Conservation (phyloP, 2,797 vertebrate genomes). For the Spatula clypeata region DNA sequence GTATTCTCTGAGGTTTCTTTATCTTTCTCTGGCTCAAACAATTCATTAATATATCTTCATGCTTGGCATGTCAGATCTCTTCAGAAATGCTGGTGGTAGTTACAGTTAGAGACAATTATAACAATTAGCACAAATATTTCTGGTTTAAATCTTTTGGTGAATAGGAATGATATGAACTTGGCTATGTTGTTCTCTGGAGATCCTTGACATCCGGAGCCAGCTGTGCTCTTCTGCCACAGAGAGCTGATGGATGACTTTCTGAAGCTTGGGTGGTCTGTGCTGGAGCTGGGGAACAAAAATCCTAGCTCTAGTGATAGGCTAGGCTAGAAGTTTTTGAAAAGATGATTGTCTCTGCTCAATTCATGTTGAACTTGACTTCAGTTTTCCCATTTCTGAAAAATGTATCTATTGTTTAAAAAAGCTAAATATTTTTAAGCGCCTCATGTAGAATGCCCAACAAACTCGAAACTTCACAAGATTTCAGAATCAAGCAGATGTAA, state of each 20-base stretch:
- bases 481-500: neutral
- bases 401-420: neutral
- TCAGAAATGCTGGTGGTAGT: slow-evolving; percentile 10
- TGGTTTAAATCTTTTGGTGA: neutral
- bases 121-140: neutral
- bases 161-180: neutral
- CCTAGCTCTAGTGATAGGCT: neutral
- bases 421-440: neutral
- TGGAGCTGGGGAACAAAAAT: neutral
- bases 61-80: neutral
- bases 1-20: neutral
- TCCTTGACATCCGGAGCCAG: neutral
- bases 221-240: neutral
- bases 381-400: neutral
- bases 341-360: neutral
- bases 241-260: neutral
- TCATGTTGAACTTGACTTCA: neutral
- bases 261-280: neutral
- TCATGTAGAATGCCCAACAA: neutral
- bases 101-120: neutral
- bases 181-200: neutral
- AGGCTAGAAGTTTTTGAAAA: neutral
- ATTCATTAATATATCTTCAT: neutral
- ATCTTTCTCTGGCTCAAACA: neutral
- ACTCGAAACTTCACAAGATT: neutral